These are phyloP conservation scores for Hepsetus odoe DNA, from an alignment of 2,113 vertebrate genomes.

Conservation along the genomic window DNA sequence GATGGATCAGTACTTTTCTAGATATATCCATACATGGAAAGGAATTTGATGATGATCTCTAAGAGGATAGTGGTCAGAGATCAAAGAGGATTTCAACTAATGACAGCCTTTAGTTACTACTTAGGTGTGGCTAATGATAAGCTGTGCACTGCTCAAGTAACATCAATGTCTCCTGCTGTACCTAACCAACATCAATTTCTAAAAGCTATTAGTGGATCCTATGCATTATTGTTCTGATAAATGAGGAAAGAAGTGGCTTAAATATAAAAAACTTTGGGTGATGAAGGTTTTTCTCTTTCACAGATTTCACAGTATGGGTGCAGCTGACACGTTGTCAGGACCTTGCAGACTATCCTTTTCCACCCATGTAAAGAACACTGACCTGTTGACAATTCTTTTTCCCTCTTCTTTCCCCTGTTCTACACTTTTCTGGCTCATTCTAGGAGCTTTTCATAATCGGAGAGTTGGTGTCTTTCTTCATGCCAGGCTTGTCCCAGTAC, in stretches of 20 bases:
- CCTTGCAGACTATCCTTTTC: slow-evolving; percentile 32
- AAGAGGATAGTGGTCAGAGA: neutral
- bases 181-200: neutral
- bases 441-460: slow-evolving; percentile 26
- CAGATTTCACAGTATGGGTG: slow-evolving; percentile 29
- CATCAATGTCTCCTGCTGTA: neutral
- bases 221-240: neutral
- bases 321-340: slow-evolving; percentile 35
- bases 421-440: slow-evolving; percentile 18
- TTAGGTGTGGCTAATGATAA: neutral
- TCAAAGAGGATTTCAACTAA: neutral
- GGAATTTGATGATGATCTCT: neutral
- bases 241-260: neutral
- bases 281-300: neutral
- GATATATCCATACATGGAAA: neutral
- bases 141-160: neutral
- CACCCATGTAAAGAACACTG: slow-evolving; percentile 14
- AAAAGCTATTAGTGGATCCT: neutral
- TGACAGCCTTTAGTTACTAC: neutral
- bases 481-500: slow-evolving; percentile 21
- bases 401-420: slow-evolving; percentile 30
- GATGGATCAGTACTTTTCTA: neutral
- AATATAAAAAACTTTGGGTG: neutral
- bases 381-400: slow-evolving; percentile 16
- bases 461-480: slow-evolving; percentile 21